Conservation (phyloP, 2,888 invertebrate species). For the Drosophila cracens region DNA sequence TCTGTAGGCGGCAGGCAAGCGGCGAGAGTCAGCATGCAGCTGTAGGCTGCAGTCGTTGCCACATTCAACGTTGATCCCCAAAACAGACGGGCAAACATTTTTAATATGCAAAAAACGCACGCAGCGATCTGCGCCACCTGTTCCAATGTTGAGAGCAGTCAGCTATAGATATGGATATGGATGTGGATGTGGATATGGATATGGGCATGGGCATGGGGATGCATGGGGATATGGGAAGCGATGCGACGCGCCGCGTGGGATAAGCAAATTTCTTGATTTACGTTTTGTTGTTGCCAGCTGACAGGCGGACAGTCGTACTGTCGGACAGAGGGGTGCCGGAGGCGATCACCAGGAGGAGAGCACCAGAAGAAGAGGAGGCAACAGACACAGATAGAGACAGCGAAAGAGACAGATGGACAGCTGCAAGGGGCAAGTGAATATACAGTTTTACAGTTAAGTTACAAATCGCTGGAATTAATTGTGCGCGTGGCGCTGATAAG, state of each 20-base stretch:
- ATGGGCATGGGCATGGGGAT: background rate
- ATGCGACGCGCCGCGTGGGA: constrained; percentile 63
- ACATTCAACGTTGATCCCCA: constrained; percentile 43
- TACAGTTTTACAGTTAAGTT: constrained; percentile 70
- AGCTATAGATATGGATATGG: background rate
- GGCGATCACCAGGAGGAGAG: constrained; percentile 1
- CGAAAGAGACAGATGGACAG: background rate
- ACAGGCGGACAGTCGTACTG: constrained; percentile 39
- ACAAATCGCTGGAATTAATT: constrained; percentile 78
- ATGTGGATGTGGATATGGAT: background rate
- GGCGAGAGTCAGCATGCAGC: constrained; percentile 39
- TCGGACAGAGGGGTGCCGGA: constrained; percentile 9
- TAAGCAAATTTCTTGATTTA: constrained; percentile 78
- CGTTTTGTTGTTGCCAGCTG: constrained; percentile 65
- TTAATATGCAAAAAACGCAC: constrained; percentile 70
- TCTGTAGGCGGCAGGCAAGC: constrained; percentile 17
- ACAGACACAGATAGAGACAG: background rate
- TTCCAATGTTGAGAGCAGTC: constrained; percentile 29
- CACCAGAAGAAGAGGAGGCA: background rate
- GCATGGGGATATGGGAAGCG: background rate
- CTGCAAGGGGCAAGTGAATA: constrained; percentile 28
- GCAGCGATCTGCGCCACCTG: constrained; percentile 67
- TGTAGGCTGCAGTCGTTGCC: constrained; percentile 26
- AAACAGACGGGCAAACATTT: constrained; percentile 37
- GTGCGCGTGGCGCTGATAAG: constrained; percentile 69